Evolutionary conservation across 1,140 invertebrate species (phyloP), one percentile per base, ranked within the genome.

Genomic region (Oedothorax gibbosus): DNA sequence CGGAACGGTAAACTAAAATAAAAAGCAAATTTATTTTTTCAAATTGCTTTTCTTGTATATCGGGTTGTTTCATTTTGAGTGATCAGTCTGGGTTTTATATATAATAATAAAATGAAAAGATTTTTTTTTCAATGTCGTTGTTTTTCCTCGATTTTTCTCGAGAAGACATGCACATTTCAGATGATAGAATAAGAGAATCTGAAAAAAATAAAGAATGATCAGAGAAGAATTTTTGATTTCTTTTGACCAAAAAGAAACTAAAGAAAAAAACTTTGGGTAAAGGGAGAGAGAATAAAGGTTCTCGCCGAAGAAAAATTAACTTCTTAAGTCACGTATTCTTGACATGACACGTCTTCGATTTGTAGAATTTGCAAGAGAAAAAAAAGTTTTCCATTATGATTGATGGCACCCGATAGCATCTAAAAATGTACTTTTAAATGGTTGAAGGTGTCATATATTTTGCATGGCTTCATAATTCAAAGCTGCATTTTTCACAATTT

Each of bases 271-370:
- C 12, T n/a, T 53, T 18, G 50, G 50, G 14, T 51, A 20, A 8
- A 20, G 54, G 51, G 35, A 20, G 35, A 35, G 53, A 12, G 60
- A 49, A 65, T 62, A 77, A 65, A 51, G 60, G 21, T 64, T 65
- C n/a, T n/a, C 10, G 21, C 21, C 35, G 50, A 79, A 79, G 65
- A 68, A 79, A 79, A 79, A 79, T 79, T 79, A 79, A 79, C 77
- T 79, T 79, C 68, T 79, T 68, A 79, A 79, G 77, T 79, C 77
- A 79, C 77, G 77, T 79, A n/a, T 54, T 68, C 65, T 51, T 15
- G 56, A 56, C 51, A 79, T 69, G 77, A 79, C 77, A 79, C 77
- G 77, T 79, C 62, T 79, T 35, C 77, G 65, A 69, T 68, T 79
- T 54, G 65, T 65, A 54, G 77, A 79, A 79, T 79, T 56, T 68